Evolutionary conservation across 2,113 vertebrate species (phyloP), one percentile per base, ranked within the genome.

Genomic region (Pteruthius melanotis): DNA sequence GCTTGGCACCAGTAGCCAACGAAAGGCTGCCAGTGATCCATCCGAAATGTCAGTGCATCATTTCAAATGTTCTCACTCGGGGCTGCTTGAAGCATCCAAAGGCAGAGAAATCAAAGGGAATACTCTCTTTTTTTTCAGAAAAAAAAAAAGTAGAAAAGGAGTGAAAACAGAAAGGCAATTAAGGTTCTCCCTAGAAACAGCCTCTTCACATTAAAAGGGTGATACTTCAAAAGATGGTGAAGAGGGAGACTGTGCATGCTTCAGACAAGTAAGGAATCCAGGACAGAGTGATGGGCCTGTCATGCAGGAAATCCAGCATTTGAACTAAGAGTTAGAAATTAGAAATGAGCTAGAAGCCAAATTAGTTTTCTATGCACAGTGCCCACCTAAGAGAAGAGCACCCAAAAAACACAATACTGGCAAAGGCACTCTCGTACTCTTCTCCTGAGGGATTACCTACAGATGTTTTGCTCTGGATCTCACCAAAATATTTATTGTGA

Each of bases 41-140:
- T 33, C 54, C 65, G 37, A 81, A 92, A 90, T 26, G 35, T 86
- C 94, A 83, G 57, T 87, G 61, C 57, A 59, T 83, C 27, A 53
- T 63, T 87, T 87, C 68, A 83, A 71, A 83, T 6, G 19, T 18
- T 92, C 50, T 83, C 54, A 24, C 54, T 44, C 11, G 2, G 27
- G 76, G 26, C 21, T 10, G 12, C 54, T 77, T 74, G 39, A 83
- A 74, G 42, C 39, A 74, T 56, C 68, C 60, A 74, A 63, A 80
- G 50, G 39, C 71, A 94, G 30, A 13, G 74, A 77, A 93, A 92
- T 95, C 92, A 96, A 92, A 95, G 39, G 27, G 54, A 90, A 33
- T 63, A 42, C 7, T 76, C 66, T 59, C 21, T 18, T 15, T 79
- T 92, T 42, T 47, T 50, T 31, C 24, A 61, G 40, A 45, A 44